Evolutionary conservation across 2,797 vertebrate genomes (phyloP), one percentile per base, ranked within the genome.

Genomic region (Alcedo atthis): DNA sequence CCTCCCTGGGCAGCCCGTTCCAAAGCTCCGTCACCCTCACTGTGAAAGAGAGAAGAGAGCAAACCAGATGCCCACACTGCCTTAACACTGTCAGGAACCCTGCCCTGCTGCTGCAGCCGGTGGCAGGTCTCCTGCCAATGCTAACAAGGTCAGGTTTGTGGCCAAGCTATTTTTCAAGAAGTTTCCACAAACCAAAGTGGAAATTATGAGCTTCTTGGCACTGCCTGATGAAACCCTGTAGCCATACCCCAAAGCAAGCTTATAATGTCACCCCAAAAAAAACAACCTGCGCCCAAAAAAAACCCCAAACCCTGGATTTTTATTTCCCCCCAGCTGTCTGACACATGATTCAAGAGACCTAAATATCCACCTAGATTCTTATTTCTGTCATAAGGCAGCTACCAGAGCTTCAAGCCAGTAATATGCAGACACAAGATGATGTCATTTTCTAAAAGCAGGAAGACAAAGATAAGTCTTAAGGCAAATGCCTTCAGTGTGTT

Each of bases 91-190:
- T 57, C 43, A 90, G 43, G 45, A 90, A 48, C 28, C 25, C 40
- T 45, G 59, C 4, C 22, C 30, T 62, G n/a, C 35, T 26, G 9
- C 43, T 33, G 30, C 15, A 13, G 74, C 15, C 2, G 1, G 19
- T 1, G 1, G 32, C 54, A 48, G 32, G 35, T 18, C 15, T 83
- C 49, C 30, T 25, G 43, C 40, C 24, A 37, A 25, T 6, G 1
- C 25, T 66, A 78, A 48, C 5, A 48, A 1, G 1, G 55, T 10
- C 25, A 18, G 7, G 21, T 20, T 58, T 59, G 51, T 0, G 0
- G 45, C 21, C 58, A 30, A 2, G 7, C 2, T 28, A 35, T 33
- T 70, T 82, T 64, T 71, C 43, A 58, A 33, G 46, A 67, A 13
- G 17, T 8, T 77, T 61, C 35, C 26, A 37, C 24, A 57, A 70